A percentile compares a stretch with the other conserved stretches of the same genome.
These are phyloP conservation scores for Steatocranus sp. DNA, from an alignment of 2,797 vertebrate genomes.

Conservation along the genomic window DNA sequence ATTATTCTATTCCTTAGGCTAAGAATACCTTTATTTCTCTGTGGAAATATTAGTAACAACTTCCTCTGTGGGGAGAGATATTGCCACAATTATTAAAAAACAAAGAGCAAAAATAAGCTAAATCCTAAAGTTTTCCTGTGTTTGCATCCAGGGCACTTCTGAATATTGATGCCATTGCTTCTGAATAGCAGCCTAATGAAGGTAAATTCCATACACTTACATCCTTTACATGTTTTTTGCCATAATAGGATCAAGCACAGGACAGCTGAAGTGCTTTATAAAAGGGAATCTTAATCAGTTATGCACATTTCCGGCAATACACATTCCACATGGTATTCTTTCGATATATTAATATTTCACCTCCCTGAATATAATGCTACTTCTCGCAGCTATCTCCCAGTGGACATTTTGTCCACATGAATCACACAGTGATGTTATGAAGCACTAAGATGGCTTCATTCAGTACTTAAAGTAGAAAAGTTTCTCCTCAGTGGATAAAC, in stretches of 20 bases:
- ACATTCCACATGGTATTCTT: slow-evolving; percentile 67
- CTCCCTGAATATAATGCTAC: background rate
- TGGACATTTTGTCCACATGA: slow-evolving; percentile 70
- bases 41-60: slow-evolving; percentile 30
- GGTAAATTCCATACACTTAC: background rate
- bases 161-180: background rate
- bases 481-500: background rate
- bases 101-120: background rate
- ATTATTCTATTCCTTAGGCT: slow-evolving; percentile 42
- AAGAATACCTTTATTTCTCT: slow-evolving; percentile 50
- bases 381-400: slow-evolving; percentile 45
- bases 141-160: background rate
- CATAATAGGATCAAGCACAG: slow-evolving; percentile 44
- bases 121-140: background rate
- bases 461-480: slow-evolving; percentile 38
- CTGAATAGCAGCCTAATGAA: background rate
- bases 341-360: slow-evolving; percentile 75
- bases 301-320: slow-evolving; percentile 70
- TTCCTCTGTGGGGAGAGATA: background rate
- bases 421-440: slow-evolving; percentile 68
- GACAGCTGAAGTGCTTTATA: slow-evolving; percentile 65
- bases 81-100: background rate
- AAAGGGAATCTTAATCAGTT: slow-evolving; percentile 69
- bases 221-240: slow-evolving; percentile 27
- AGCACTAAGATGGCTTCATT: slow-evolving; percentile 64